A percentile compares a stretch with the other conserved stretches of the same genome.
phyloP scores from a whole-genome alignment of 92 coral and sea anemone genomes.

The Meandrina meandrites region DNA sequence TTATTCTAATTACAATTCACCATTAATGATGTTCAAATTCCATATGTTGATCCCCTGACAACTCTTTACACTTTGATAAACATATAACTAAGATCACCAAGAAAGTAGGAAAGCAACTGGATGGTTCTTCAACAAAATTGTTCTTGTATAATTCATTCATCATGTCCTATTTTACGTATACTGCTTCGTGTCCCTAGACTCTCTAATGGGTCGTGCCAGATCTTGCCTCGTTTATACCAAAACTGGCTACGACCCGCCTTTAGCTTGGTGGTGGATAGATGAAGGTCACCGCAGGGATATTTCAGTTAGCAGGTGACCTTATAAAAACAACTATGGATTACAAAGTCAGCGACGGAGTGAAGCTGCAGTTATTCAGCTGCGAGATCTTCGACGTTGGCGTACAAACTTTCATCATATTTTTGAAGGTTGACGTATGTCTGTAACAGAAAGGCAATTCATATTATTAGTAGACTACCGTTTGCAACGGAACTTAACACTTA shows the following conservation, averaged over 20 bases:
- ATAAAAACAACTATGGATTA: too few species aligned
- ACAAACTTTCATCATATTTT: background rate
- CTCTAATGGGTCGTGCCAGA: too few species aligned
- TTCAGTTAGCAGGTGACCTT: too few species aligned
- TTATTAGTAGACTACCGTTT: background rate
- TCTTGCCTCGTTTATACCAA: too few species aligned
- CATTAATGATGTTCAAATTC: constrained; percentile 14
- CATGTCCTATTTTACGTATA: too few species aligned
- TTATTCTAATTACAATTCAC: too few species aligned
- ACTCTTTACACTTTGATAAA: constrained; percentile 27
- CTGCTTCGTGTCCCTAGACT: too few species aligned
- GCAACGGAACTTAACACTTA: background rate
- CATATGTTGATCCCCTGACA: constrained; percentile 34
- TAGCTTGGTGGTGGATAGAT: too few species aligned
- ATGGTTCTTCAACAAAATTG: constrained; percentile 33
- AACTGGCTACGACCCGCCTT: too few species aligned
- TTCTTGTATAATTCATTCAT: constrained; percentile 38
- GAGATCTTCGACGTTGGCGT: background rate
- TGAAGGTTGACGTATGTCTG: background rate
- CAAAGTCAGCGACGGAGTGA: background rate
- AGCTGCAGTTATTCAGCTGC: background rate
- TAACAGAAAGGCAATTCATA: background rate
- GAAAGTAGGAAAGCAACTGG: constrained; percentile 42
- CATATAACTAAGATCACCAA: constrained; percentile 35
- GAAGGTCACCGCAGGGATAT: too few species aligned